These are phyloP conservation scores for Petrophora chlorosata DNA, from an alignment of 2,888 invertebrate genomes.

Conservation along the genomic window DNA sequence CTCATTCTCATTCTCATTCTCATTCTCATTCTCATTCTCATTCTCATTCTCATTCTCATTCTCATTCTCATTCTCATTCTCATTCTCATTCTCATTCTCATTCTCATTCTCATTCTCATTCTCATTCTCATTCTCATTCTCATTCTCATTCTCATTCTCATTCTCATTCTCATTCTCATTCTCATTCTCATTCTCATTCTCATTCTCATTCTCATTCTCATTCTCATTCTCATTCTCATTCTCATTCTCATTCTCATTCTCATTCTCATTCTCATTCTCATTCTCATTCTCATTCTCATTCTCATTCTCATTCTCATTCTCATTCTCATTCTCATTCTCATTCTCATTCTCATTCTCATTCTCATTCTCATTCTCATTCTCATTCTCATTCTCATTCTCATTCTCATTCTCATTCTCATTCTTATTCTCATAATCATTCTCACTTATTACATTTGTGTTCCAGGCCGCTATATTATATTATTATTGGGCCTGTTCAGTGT, in stretches of 20 bases:
- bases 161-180: constrained; percentile 1
- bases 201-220: neutral
- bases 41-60: too few species aligned
- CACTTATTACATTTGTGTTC: constrained; percentile 20
- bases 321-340: neutral
- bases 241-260: neutral
- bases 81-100: neutral
- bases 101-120: constrained; percentile 1
- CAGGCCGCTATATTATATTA: constrained; percentile 96
- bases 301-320: neutral
- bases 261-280: neutral
- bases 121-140: neutral
- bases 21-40: too few species aligned
- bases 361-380: neutral
- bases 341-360: constrained; percentile 1
- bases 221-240: constrained; percentile 1
- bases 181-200: neutral
- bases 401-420: neutral
- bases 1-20: too few species aligned
- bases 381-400: neutral
- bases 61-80: too few species aligned
- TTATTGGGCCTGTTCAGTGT: constrained; percentile 97
- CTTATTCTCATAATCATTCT: neutral
- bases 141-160: neutral
- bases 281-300: constrained; percentile 1